Evolutionary conservation across 2,888 invertebrate genomes (phyloP).

Genomic region (Teleiodes luculella): DNA sequence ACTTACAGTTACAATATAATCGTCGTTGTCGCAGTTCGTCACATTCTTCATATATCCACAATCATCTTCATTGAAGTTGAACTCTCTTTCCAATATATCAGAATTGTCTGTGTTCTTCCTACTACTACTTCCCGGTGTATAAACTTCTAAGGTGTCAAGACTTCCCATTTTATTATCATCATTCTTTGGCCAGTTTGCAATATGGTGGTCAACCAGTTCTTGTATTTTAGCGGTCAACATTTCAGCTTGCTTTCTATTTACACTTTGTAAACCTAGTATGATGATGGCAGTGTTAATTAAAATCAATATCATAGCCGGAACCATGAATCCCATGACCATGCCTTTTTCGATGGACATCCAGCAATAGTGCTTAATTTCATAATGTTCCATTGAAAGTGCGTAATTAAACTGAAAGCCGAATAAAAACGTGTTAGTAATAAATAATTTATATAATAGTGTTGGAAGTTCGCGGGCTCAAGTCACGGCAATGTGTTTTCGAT

Average conservation of each 20-base stretch:
- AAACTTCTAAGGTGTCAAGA: constrained; percentile 58
- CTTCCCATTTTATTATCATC: constrained; percentile 53
- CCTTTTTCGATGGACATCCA: constrained; percentile 88
- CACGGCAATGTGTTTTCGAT: too few relatives aligned
- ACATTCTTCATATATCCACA: constrained; percentile 53
- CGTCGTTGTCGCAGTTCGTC: constrained; percentile 47
- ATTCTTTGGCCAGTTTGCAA: constrained; percentile 61
- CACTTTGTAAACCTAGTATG: constrained; percentile 74
- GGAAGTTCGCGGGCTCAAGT: too few relatives aligned
- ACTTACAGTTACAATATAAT: constrained; percentile 47
- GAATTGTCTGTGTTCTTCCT: constrained; percentile 68
- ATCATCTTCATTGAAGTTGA: constrained; percentile 59
- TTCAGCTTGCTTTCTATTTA: constrained; percentile 68
- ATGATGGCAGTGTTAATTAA: constrained; percentile 80
- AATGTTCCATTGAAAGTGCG: constrained; percentile 82
- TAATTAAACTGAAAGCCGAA: constrained; percentile 80
- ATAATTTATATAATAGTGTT: too few relatives aligned
- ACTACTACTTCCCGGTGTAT: constrained; percentile 54
- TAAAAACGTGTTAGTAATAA: not conserved
- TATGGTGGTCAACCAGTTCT: constrained; percentile 63
- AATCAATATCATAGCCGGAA: constrained; percentile 83
- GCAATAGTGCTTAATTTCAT: constrained; percentile 85
- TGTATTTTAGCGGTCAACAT: constrained; percentile 67
- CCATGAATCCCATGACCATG: constrained; percentile 87
- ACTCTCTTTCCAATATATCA: constrained; percentile 64